Evolutionary conservation across 1,140 invertebrate genomes (phyloP).

Genomic region (Pinna nobilis): DNA sequence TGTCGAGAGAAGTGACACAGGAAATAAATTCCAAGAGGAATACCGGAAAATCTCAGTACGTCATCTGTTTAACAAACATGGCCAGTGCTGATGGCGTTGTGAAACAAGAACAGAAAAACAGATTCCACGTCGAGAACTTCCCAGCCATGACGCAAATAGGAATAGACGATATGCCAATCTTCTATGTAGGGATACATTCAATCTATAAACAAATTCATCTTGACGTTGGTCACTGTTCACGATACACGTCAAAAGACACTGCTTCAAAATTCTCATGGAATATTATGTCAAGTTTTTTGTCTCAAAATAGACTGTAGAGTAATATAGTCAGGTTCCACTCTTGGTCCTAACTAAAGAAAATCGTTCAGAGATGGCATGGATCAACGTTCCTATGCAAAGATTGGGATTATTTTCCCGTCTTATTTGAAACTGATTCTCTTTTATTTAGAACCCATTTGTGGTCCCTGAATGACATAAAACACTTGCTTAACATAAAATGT

Average conservation of each 20-base stretch:
- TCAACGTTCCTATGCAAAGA: too few species aligned
- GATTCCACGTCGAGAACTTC: constrained; percentile 15
- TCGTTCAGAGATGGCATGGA: too few species aligned
- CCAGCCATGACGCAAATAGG: constrained; percentile 21
- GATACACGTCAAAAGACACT: constrained; percentile 27
- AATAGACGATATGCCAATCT: constrained; percentile 38
- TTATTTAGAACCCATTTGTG: too few species aligned
- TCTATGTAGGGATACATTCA: constrained; percentile 21
- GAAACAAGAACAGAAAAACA: constrained; percentile 4
- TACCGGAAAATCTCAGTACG: constrained; percentile 26
- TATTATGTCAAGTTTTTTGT: too few species aligned
- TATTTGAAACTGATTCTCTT: too few species aligned
- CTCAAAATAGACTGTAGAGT: too few species aligned
- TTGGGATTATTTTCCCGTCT: too few species aligned
- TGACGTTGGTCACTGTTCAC: constrained; percentile 21
- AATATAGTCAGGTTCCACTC: too few species aligned
- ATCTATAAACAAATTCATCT: constrained; percentile 16
- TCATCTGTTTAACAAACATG: constrained; percentile 32
- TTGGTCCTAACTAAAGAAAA: too few species aligned
- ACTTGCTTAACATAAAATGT: too few species aligned
- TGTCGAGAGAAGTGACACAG: constrained; percentile 16
- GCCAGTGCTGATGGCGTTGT: constrained; percentile 17
- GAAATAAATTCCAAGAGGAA: background rate
- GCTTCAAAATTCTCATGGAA: constrained; percentile 24
- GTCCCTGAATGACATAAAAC: too few species aligned